Evolutionary conservation across 1,140 invertebrate genomes (phyloP).

Genomic region (Bombus ignitus): DNA sequence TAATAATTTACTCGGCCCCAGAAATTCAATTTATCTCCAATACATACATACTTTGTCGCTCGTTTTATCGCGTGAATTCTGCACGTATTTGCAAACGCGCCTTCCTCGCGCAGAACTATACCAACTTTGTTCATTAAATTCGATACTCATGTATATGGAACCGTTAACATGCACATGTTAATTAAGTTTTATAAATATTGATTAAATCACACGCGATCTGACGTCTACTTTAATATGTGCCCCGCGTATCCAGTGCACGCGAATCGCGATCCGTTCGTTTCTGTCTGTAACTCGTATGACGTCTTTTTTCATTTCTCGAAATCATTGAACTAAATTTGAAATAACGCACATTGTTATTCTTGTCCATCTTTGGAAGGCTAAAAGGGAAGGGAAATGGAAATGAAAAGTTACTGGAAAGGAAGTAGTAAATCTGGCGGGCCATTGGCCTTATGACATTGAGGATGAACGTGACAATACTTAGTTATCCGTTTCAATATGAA

Average conservation of each 20-base stretch:
- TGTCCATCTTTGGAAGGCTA: neutral
- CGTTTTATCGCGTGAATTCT: constrained; percentile 8
- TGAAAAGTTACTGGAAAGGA: constrained; percentile 39
- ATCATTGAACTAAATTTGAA: neutral
- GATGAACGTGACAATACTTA: constrained; percentile 13
- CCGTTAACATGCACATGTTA: constrained; percentile 25
- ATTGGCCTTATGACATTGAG: neutral
- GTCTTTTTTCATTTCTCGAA: neutral
- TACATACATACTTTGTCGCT: neutral
- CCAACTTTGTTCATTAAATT: constrained; percentile 47
- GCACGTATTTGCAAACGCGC: neutral
- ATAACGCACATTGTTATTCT: constrained; percentile 6
- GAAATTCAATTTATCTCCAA: constrained; percentile 3
- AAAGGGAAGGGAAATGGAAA: constrained; percentile 3
- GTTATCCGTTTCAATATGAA: neutral
- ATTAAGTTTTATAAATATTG: constrained; percentile 52
- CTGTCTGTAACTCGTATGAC: neutral
- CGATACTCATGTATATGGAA: constrained; percentile 26
- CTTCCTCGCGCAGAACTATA: constrained; percentile 17
- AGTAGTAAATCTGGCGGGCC: constrained; percentile 48
- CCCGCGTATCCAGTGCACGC: neutral
- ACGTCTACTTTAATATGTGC: constrained; percentile 8
- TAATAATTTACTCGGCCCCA: constrained; percentile 16
- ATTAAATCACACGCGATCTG: constrained; percentile 33
- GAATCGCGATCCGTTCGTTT: neutral